Evolutionary conservation across 2,113 vertebrate species (phyloP).

Genomic region (Helogale parvula): DNA sequence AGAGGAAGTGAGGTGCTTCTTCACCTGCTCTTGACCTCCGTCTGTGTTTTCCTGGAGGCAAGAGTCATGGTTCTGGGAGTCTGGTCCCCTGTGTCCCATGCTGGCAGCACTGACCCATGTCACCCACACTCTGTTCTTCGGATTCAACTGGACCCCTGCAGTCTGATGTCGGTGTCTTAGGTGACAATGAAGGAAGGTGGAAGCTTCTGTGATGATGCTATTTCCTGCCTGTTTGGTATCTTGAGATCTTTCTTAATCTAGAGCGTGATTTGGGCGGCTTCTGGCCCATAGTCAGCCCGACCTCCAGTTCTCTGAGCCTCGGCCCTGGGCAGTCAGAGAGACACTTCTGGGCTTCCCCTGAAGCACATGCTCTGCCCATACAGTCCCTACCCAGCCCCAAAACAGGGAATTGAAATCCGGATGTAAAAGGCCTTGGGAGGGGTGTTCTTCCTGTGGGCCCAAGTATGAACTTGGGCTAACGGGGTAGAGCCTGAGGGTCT

Average conservation of each 20-base stretch:
- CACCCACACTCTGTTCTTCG: not conserved
- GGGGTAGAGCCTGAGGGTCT: not conserved
- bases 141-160: accelerated
- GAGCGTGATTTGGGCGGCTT: not conserved
- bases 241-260: not conserved
- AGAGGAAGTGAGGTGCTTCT: not conserved
- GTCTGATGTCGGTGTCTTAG: not conserved
- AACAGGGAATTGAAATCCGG: not conserved
- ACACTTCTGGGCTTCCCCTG: not conserved
- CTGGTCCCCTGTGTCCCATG: not conserved
- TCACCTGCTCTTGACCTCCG: not conserved
- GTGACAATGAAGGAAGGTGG: too few species aligned
- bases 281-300: not conserved
- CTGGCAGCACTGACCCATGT: not conserved
- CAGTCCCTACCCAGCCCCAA: not conserved
- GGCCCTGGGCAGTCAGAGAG: not conserved
- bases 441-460: not conserved
- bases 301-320: not conserved
- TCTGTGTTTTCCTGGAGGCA: not conserved
- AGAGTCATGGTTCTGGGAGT: not conserved
- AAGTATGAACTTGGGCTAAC: not conserved
- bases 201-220: not conserved
- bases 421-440: not conserved
- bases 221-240: not conserved
- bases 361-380: not conserved